phyloP scores from a whole-genome alignment of 2,888 invertebrate species.

The Amblyteles armatorius region DNA sequence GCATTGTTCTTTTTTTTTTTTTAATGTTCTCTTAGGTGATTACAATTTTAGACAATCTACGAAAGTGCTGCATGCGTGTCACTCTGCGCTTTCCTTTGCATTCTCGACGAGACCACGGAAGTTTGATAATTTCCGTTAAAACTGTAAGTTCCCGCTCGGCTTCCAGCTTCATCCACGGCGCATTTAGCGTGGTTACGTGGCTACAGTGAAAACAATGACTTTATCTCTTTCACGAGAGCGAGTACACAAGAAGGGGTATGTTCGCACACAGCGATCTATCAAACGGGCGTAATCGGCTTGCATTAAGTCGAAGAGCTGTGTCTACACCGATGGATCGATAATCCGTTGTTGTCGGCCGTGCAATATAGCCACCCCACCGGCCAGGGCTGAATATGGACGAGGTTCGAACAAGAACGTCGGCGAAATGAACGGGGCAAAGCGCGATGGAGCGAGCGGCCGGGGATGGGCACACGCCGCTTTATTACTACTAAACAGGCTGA shows the following conservation, averaged over 20 bases:
- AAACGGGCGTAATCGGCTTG: conserved; percentile 42
- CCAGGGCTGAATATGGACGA: conserved; percentile 28
- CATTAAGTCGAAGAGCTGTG: conserved; percentile 47
- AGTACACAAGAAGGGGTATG: neutral
- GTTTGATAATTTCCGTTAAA: conserved; percentile 4
- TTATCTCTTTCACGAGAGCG: conserved; percentile 8
- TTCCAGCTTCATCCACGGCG: neutral
- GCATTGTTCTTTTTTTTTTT: neutral
- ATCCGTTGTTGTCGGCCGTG: conserved; percentile 47
- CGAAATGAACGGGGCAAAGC: conserved; percentile 12
- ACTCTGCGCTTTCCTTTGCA: neutral
- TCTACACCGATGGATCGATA: conserved; percentile 58
- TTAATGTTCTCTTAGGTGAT: neutral
- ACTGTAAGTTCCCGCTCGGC: neutral
- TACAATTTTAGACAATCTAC: neutral
- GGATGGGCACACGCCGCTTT: conserved; percentile 70
- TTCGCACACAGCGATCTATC: conserved; percentile 16
- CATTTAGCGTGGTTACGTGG: neutral
- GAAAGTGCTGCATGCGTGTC: neutral
- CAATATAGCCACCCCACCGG: conserved; percentile 35
- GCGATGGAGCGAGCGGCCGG: conserved; percentile 32
- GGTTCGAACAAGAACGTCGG: conserved; percentile 9
- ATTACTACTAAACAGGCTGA: conserved; percentile 80
- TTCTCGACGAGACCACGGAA: neutral
- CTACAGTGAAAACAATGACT: conserved; percentile 9